Evolutionary conservation across 2,797 vertebrate species (phyloP).

Genomic region (Margarornis squamiger): DNA sequence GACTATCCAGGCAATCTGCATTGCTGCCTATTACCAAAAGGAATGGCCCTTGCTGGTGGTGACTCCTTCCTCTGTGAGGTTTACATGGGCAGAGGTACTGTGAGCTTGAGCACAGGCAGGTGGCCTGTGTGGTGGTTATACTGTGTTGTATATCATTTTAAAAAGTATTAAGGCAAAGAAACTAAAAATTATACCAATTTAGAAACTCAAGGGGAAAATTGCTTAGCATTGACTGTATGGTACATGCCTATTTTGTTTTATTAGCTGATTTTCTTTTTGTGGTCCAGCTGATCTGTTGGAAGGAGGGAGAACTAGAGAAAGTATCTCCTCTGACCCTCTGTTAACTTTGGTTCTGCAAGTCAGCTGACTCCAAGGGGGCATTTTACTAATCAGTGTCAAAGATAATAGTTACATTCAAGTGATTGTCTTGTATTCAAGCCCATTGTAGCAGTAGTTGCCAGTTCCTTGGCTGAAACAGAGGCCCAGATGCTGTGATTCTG

Average conservation of each 20-base stretch:
- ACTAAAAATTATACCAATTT: not conserved
- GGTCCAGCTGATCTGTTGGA: not conserved
- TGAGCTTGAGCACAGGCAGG: accelerated
- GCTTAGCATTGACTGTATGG: not conserved
- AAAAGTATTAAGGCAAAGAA: not conserved
- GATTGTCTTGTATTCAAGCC: not conserved
- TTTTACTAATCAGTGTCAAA: not conserved
- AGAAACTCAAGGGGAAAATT: not conserved
- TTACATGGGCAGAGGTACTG: conserved; percentile 95
- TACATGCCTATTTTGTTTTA: not conserved
- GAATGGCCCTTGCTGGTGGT: conserved; percentile 96
- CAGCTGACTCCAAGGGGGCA: not conserved
- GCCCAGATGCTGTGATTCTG: not conserved
- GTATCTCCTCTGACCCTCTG: not conserved
- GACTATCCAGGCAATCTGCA: conserved; percentile 96
- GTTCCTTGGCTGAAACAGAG: not conserved
- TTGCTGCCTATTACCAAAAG: conserved; percentile 91
- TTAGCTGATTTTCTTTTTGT: not conserved
- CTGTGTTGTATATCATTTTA: not conserved
- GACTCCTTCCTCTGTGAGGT: conserved; percentile 92
- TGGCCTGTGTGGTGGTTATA: not conserved
- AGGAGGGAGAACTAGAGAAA: not conserved
- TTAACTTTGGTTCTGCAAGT: not conserved
- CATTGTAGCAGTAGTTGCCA: not conserved
- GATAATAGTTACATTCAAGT: not conserved